Base-by-base conservation (phyloP, 2,113 vertebrate genomes). In the Xyliphius kryptos region DNA sequence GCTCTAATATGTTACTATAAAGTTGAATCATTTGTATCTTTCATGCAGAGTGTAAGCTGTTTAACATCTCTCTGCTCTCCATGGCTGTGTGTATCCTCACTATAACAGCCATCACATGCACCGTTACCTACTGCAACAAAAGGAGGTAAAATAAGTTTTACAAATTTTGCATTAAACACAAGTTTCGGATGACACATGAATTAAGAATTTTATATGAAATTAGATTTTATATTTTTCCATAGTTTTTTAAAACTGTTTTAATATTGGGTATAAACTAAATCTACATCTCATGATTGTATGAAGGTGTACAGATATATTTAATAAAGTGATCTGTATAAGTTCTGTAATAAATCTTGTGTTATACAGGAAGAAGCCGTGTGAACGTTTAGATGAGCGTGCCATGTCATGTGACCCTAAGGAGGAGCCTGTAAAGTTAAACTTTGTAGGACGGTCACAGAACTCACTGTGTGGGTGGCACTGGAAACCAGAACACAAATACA, bases 31-130 rank as follows among this genome's bases (percentile, higher is more conserved):
- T 14, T 10, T n/a, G 26, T 15, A 16, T n/a, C 43, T 50, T 52
- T 36, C 19, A 3, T 59, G 9, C 74, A 89, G 87, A 81, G 46
- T 69, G 80, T 57, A 80, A 73, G 67, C 69, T 83, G 44, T 77
- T 85, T 1, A 81, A 87, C 52, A 67, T 82, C 38, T 72, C 76
- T 21, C 55, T 88, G 17, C 73, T 74, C 0, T 61, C 63, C 1
- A 6, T 87, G 60, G 82, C 81, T 6, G 50, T 81, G 37, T 80
- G 79, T 3, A 16, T 84, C 63, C 77, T 89, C 46, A 19, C 72
- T 0, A 14, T 79, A 17, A 76, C 79, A 0, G 75, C 69, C 13
- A 56, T 85, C 36, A 71, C 83, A 61, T 86, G 74, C 77, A 66
- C 82, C 69, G 57, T 73, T 1, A 69, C 70, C 60, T 85, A 81